These are phyloP conservation scores for Palloptera scutellata DNA, from an alignment of 2,888 invertebrate species.

Conservation along the genomic window DNA sequence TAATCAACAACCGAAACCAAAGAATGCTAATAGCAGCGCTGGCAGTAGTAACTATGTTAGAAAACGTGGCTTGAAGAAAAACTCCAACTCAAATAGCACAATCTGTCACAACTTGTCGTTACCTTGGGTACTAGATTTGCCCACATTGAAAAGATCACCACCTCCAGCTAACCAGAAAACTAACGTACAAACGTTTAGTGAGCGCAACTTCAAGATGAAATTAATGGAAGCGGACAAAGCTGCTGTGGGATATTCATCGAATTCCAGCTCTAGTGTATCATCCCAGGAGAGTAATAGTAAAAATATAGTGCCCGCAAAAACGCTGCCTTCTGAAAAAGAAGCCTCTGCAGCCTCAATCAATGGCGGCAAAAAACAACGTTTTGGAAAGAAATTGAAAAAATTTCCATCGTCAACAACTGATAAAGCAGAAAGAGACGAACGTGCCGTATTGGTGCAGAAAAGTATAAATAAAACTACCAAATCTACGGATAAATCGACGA, in stretches of 20 bases:
- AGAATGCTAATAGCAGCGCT: conserved; percentile 3
- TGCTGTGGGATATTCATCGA: conserved; percentile 1
- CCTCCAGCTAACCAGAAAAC: conserved; percentile 7
- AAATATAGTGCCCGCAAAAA: conserved; percentile 4
- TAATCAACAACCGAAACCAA: background rate
- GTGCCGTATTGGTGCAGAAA: too few relatives aligned
- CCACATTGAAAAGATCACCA: conserved; percentile 10
- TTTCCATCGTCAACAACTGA: too few relatives aligned
- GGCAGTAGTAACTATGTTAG: conserved; percentile 27
- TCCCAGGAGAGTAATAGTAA: conserved; percentile 37
- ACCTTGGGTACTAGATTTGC: background rate
- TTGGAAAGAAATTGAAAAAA: too few relatives aligned
- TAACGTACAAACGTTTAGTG: conserved; percentile 19
- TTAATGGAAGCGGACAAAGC: conserved; percentile 18
- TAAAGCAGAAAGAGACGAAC: too few relatives aligned
- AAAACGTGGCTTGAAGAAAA: conserved; percentile 32
- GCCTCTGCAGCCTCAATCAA: too few relatives aligned
- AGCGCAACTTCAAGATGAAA: conserved; percentile 25
- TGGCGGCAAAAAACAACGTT: too few relatives aligned
- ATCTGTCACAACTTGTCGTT: too few relatives aligned
- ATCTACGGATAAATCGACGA: background rate
- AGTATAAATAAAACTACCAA: background rate
- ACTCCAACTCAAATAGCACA: conserved; percentile 25
- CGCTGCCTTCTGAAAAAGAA: too few relatives aligned
- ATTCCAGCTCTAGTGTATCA: conserved; percentile 24